Conservation (phyloP, 2,797 vertebrate species). For the Acanthornis magna region DNA sequence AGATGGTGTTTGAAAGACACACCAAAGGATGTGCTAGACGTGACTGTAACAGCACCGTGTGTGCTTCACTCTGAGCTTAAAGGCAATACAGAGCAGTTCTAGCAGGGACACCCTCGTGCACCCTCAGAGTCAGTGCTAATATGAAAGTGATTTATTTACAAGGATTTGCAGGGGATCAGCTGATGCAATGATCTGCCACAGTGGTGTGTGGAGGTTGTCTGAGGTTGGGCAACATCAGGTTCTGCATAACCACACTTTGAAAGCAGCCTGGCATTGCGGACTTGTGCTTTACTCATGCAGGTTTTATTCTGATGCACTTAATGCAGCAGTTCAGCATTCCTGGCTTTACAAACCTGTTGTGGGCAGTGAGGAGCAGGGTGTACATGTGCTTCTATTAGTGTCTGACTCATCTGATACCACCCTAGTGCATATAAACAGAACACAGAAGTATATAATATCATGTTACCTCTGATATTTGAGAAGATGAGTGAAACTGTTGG, state of each 20-base stretch:
- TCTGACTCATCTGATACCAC: neutral
- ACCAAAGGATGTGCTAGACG: neutral
- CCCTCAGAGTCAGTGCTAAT: neutral
- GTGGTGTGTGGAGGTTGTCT: neutral
- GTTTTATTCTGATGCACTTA: neutral
- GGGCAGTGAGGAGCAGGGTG: neutral
- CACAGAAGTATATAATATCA: neutral
- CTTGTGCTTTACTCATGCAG: neutral
- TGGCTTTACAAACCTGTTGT: neutral
- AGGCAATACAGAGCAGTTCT: neutral
- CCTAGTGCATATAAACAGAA: neutral
- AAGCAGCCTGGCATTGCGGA: neutral
- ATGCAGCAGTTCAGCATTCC: neutral
- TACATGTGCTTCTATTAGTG: neutral
- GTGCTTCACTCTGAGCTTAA: neutral
- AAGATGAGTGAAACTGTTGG: neutral
- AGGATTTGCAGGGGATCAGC: neutral
- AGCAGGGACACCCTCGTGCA: neutral
- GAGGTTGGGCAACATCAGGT: neutral
- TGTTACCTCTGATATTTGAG: neutral
- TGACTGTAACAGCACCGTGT: neutral
- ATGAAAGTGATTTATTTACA: neutral
- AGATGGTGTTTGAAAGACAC: neutral
- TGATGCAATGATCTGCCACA: accelerated
- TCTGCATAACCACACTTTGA: neutral